Percentiles rank a stretch among this genome's conserved stretches.
Conservation (phyloP, 2,113 vertebrate species). For the Cebidichthys violaceus region DNA sequence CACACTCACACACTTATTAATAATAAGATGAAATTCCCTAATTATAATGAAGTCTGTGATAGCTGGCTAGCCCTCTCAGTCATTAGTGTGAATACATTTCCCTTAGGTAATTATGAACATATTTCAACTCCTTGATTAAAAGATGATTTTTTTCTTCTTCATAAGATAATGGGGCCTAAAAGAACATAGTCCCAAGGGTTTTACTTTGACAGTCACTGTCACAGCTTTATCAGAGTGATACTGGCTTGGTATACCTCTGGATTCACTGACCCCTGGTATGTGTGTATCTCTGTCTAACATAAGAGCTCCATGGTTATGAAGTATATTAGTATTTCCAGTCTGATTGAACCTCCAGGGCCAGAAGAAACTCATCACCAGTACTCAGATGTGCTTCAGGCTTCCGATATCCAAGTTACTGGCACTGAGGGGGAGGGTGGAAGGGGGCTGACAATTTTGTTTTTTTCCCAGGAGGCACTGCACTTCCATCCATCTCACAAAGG, state of each 20-base stretch:
- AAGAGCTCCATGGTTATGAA: constrained; percentile 26
- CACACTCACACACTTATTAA: constrained; percentile 58
- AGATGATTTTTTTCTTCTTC: constrained; percentile 57
- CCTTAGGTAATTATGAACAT: constrained; percentile 75
- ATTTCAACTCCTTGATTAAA: constrained; percentile 74
- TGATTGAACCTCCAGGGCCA: constrained; percentile 51
- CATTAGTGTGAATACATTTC: constrained; percentile 72
- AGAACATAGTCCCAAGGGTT: constrained; percentile 29
- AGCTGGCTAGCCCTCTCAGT: constrained; percentile 64
- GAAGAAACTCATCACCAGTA: constrained; percentile 50
- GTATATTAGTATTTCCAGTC: constrained; percentile 29
- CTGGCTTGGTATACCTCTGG: not conserved
- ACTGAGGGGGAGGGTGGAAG: not conserved
- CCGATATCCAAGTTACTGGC: constrained; percentile 34
- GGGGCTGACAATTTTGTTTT: constrained; percentile 39
- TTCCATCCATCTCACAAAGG: constrained; percentile 49
- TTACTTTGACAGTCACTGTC: constrained; percentile 20
- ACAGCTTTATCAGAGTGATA: constrained; percentile 34
- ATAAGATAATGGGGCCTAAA: constrained; percentile 46
- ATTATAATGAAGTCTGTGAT: constrained; percentile 73
- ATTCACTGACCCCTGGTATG: constrained; percentile 9
- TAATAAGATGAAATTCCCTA: constrained; percentile 68
- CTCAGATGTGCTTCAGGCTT: constrained; percentile 52
- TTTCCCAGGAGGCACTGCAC: constrained; percentile 21
- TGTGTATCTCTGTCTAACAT: constrained; percentile 29